Conservation (phyloP, 2,888 invertebrate genomes). For the Boloria euphrosyne region DNA sequence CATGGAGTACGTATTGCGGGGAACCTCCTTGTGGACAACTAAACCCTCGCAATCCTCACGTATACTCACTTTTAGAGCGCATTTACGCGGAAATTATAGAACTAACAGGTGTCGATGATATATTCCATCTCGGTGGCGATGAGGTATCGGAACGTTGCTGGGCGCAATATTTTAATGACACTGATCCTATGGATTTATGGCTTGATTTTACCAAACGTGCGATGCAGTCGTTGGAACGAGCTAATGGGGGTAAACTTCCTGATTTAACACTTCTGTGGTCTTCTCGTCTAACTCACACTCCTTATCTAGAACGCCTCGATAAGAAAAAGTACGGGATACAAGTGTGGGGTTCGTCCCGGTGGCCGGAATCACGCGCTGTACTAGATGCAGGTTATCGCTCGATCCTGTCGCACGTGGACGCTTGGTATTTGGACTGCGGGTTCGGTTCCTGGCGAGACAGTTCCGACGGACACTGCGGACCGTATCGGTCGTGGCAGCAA, state of each 20-base stretch:
- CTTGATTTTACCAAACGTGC: constrained; percentile 88
- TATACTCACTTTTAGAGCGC: constrained; percentile 87
- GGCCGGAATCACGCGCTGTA: constrained; percentile 90
- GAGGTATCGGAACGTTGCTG: constrained; percentile 92
- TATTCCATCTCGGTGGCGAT: constrained; percentile 92
- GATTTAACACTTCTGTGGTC: constrained; percentile 87
- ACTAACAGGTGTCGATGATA: constrained; percentile 88
- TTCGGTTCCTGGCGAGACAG: constrained; percentile 93
- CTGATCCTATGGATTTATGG: constrained; percentile 90
- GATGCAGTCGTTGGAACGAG: constrained; percentile 82
- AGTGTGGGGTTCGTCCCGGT: constrained; percentile 91
- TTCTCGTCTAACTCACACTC: constrained; percentile 87
- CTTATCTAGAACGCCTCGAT: constrained; percentile 84
- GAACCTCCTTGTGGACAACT: constrained; percentile 94
- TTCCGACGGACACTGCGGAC: constrained; percentile 92
- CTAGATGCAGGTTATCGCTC: constrained; percentile 89
- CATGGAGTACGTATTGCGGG: constrained; percentile 90
- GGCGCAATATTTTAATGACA: constrained; percentile 88
- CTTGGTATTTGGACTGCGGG: constrained; percentile 94
- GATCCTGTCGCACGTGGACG: constrained; percentile 92
- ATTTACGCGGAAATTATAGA: constrained; percentile 89
- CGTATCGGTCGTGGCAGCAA: constrained; percentile 93
- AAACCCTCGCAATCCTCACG: constrained; percentile 90
- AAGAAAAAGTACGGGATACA: constrained; percentile 85
- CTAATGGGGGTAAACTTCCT: constrained; percentile 82